Evolutionary conservation across 2,797 vertebrate genomes (phyloP).

Genomic region (Leucoraja ocellata): DNA sequence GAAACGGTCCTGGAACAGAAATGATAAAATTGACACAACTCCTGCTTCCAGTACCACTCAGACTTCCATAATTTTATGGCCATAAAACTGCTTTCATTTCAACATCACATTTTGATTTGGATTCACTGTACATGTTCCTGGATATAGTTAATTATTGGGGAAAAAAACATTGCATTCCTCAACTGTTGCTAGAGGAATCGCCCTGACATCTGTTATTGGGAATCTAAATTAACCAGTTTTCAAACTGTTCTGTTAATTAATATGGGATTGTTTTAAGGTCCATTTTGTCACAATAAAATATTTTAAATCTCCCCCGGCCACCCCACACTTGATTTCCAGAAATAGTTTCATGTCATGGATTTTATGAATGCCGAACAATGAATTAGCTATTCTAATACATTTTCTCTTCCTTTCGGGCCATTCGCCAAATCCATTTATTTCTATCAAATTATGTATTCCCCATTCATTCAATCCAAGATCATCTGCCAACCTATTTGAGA

Average conservation of each 20-base stretch:
- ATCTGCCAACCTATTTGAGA: background rate
- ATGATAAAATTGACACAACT: background rate
- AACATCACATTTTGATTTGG: background rate
- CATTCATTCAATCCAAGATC: background rate
- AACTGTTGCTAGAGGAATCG: background rate
- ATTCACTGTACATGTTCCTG: background rate
- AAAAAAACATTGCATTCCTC: background rate
- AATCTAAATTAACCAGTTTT: background rate
- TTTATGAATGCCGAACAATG: no score
- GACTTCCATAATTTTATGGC: background rate
- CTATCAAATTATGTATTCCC: background rate
- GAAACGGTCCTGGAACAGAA: background rate
- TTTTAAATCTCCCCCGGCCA: background rate
- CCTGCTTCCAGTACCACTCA: background rate
- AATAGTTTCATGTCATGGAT: no score
- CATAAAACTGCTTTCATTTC: background rate
- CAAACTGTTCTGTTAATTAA: background rate
- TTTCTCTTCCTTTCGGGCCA: background rate
- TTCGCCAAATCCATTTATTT: background rate
- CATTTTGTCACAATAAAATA: background rate
- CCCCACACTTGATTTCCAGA: background rate
- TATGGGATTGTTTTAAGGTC: background rate
- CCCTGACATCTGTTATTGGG: background rate
- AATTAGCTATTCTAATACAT: background rate
- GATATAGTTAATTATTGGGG: background rate